Percentiles rank a stretch among this genome's conserved stretches.
phyloP scores from a whole-genome alignment of 2,113 vertebrate species.

The Mastomys coucha region DNA sequence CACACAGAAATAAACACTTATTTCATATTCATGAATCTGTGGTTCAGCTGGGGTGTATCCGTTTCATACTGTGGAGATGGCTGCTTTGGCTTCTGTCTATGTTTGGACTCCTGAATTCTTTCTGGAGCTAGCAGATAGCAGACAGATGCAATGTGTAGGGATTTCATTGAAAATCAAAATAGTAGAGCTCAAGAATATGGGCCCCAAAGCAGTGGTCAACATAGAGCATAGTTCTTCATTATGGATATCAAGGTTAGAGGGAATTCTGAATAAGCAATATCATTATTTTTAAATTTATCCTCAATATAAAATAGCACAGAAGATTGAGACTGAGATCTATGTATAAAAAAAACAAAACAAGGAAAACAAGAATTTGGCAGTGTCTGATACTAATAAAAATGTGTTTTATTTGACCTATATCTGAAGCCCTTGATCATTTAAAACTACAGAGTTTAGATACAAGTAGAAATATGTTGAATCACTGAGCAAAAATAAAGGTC shows the following conservation, averaged over 20 bases:
- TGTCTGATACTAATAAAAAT: neutral
- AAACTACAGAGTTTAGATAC: neutral
- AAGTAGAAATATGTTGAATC: neutral
- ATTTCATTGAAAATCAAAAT: neutral
- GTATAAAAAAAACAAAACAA: neutral
- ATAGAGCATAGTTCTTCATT: neutral
- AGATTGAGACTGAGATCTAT: neutral
- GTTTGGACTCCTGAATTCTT: neutral
- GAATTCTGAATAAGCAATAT: neutral
- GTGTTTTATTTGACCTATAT: neutral
- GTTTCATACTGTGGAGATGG: neutral
- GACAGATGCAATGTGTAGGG: neutral
- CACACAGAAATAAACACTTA: neutral
- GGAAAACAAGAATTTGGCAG: neutral
- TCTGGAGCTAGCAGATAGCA: neutral
- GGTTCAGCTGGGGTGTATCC: conserved; percentile 23
- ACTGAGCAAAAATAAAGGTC: neutral
- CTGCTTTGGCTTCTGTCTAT: neutral
- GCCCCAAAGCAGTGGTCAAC: neutral
- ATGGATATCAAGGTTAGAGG: neutral
- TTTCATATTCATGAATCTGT: conserved; percentile 55
- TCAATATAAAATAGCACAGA: neutral
- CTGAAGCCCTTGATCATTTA: neutral
- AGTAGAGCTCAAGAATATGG: neutral
- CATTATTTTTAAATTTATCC: neutral